phyloP scores from a whole-genome alignment of 2,888 invertebrate species.

The Drosophila stalkeri region DNA sequence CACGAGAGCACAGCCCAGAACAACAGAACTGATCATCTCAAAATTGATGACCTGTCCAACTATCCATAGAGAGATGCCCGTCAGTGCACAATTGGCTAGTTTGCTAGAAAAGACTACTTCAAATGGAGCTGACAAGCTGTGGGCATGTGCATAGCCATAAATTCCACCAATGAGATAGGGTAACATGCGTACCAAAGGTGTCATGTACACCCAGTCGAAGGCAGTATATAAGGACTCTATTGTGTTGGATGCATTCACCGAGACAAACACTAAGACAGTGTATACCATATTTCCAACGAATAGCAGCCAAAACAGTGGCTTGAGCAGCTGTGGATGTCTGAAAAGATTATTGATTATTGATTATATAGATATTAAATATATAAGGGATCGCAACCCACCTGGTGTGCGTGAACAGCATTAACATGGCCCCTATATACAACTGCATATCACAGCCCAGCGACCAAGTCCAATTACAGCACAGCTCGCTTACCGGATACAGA shows the following conservation, averaged over 20 bases:
- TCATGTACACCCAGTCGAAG: constrained; percentile 31
- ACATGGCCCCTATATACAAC: constrained; percentile 38
- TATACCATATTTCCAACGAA: constrained; percentile 8
- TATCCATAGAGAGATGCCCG: neutral
- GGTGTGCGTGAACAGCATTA: constrained; percentile 47
- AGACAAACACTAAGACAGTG: constrained; percentile 1
- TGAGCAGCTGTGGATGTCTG: constrained; percentile 34
- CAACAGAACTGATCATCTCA: neutral
- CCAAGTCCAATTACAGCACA: constrained; percentile 62
- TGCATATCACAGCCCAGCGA: constrained; percentile 60
- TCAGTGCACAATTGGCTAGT: neutral
- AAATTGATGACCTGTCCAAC: neutral
- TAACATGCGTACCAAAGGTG: constrained; percentile 26
- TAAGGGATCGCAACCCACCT: constrained; percentile 1
- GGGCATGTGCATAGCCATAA: constrained; percentile 38
- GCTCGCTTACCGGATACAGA: constrained; percentile 9
- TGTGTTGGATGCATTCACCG: neutral
- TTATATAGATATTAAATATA: neutral
- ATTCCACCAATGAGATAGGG: constrained; percentile 42
- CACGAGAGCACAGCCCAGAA: neutral
- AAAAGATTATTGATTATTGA: neutral
- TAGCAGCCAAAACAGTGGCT: constrained; percentile 9
- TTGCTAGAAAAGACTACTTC: neutral
- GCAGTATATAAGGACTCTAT: constrained; percentile 8
- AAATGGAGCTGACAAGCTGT: constrained; percentile 16